Evolutionary conservation across 2,797 vertebrate species (phyloP).

Genomic region (Parotocinclus haroldoi): DNA sequence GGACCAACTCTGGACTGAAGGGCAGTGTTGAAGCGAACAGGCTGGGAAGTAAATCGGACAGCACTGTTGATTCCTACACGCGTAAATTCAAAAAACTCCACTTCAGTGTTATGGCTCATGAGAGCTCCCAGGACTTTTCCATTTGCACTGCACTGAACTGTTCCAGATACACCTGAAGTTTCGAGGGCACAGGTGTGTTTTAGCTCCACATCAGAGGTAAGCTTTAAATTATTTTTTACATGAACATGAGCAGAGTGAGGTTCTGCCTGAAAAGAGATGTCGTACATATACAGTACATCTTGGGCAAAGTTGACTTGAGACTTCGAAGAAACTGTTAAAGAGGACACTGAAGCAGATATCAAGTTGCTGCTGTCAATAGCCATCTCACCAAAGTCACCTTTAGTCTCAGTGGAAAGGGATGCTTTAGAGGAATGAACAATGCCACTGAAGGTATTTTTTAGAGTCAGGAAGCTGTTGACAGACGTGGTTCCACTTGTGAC

Average conservation of each 20-base stretch:
- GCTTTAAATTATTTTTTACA: slow-evolving; percentile 78
- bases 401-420: slow-evolving; percentile 71
- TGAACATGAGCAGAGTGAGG: slow-evolving; percentile 74
- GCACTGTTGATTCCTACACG: slow-evolving; percentile 69
- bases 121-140: slow-evolving; percentile 77
- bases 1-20: slow-evolving; percentile 76
- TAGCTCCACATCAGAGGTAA: slow-evolving; percentile 71
- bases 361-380: slow-evolving; percentile 77
- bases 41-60: slow-evolving; percentile 78
- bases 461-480: slow-evolving; percentile 72
- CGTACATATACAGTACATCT: slow-evolving; percentile 78
- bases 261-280: slow-evolving; percentile 74
- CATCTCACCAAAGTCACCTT: slow-evolving; percentile 70
- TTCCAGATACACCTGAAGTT: slow-evolving; percentile 72
- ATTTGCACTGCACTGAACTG: slow-evolving; percentile 78
- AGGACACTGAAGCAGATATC: slow-evolving; percentile 71
- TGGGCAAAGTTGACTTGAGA: slow-evolving; percentile 69
- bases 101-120: slow-evolving; percentile 76
- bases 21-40: slow-evolving; percentile 74
- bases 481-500: slow-evolving; percentile 76
- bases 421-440: slow-evolving; percentile 73
- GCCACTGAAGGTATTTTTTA: slow-evolving; percentile 80
- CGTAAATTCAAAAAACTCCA: slow-evolving; percentile 79
- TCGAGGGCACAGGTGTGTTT: slow-evolving; percentile 80
- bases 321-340: slow-evolving; percentile 75